phyloP scores from a whole-genome alignment of 1,140 invertebrate species.

The Zophobas morio region DNA sequence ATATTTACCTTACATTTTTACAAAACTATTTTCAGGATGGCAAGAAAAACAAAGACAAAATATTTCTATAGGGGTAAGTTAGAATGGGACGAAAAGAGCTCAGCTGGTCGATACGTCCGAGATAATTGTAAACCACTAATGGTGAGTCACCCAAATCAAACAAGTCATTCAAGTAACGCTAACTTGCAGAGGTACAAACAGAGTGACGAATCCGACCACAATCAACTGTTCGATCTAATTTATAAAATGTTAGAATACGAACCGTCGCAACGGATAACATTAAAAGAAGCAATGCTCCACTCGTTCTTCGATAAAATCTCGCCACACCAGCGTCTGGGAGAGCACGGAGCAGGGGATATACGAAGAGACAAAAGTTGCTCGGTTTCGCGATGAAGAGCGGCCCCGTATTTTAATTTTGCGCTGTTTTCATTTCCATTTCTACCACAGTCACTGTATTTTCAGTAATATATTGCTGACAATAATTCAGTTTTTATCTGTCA shows the following conservation, averaged over 20 bases:
- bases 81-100: slow-evolving; percentile 95
- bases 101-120: slow-evolving; percentile 95
- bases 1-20: slow-evolving; percentile 36
- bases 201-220: slow-evolving; percentile 91
- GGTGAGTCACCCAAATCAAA: slow-evolving; percentile 73
- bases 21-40: slow-evolving; percentile 78
- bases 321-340: slow-evolving; percentile 78
- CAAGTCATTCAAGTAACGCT: not conserved
- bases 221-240: slow-evolving; percentile 94
- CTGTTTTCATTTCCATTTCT: slow-evolving; percentile 23
- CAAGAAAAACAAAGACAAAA: slow-evolving; percentile 96
- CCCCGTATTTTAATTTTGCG: slow-evolving; percentile 7
- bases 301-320: slow-evolving; percentile 93
- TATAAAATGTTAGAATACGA: slow-evolving; percentile 98
- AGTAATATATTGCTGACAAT: slow-evolving; percentile 21
- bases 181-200: slow-evolving; percentile 89
- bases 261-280: slow-evolving; percentile 88
- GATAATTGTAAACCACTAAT: slow-evolving; percentile 97
- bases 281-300: slow-evolving; percentile 92
- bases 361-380: slow-evolving; percentile 75
- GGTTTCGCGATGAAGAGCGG: slow-evolving; percentile 60
- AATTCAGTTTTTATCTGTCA: not conserved
- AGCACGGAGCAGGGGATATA: slow-evolving; percentile 70
- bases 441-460: slow-evolving; percentile 17
- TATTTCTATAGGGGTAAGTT: slow-evolving; percentile 96